Base-by-base conservation (phyloP, 2,888 invertebrate species). In the Tenthredo distinguenda region DNA sequence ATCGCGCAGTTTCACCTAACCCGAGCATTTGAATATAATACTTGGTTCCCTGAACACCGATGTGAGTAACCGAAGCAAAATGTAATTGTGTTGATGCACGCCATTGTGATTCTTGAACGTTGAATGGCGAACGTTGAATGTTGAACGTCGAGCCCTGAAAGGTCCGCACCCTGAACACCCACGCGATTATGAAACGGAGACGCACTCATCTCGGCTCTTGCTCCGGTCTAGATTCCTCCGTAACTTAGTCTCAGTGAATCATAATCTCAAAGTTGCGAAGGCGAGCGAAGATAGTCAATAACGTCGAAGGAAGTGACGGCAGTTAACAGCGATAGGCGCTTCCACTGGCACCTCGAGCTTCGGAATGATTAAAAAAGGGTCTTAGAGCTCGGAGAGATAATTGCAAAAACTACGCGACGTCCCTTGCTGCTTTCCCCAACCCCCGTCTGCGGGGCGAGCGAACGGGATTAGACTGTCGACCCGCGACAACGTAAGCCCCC, bases 61-160 rank as follows among this genome's bases (percentile, higher is more conserved):
- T 86, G 86, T 55, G 89, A 87, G 89, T 88, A 88, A 90, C 90
- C 90, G 90, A 90, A 91, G 90, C 91, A 91, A 91, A 91, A 92
- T 93, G 92, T 92, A 93, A 93, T 93, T 93, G 93, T 93, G 92
- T 91, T 92, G 93, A 93, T 93, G 92, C 91, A 91, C 90, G 88
- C 89, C 91, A 92, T 92, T 92, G 93, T 92, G 40, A 92, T 93
- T 92, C 92, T 71, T 71, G 5, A 71, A 71, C 71, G 71, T 71
- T 31, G 71, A 71, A 71, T 37, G 47, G 37, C 43, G n/a, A 34
- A 15, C n/a, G 72, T 21, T 74, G 74, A 34, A 71, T 72, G 72
- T 37, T 43, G 21, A 72, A 74, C 43, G 72, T 37, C 37, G 72
- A 72, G 21, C 37, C 21, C 15, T 43, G 72, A 74, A 43, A n/a